phyloP scores from a whole-genome alignment of 2,113 vertebrate species.

The Pogona vitticeps region DNA sequence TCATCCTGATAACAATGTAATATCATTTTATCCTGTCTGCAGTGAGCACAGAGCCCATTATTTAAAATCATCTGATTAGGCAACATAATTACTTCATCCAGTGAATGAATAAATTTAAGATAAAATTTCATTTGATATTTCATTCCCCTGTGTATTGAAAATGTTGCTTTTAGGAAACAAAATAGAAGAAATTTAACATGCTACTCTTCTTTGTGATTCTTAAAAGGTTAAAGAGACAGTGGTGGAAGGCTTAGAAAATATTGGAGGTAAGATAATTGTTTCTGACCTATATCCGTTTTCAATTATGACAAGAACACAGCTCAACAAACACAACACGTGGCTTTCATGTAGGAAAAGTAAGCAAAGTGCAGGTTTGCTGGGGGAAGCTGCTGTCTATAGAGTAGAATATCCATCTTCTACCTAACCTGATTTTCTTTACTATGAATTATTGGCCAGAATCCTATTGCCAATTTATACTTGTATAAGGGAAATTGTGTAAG shows the following conservation, averaged over 20 bases:
- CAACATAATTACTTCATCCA: not conserved
- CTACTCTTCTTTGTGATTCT: constrained; percentile 9
- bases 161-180: not conserved
- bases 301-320: not conserved
- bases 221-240: constrained; percentile 88
- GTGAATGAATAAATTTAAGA: not conserved
- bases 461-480: no score
- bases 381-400: not conserved
- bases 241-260: constrained; percentile 86
- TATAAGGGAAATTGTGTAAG: no score
- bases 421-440: not conserved
- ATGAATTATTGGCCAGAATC: not conserved
- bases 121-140: not conserved
- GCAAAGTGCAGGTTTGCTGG: not conserved
- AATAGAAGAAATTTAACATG: constrained; percentile 43
- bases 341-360: not conserved
- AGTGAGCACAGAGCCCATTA: not conserved
- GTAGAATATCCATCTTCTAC: no score
- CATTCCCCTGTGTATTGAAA: not conserved
- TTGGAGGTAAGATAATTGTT: constrained; percentile 85
- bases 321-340: not conserved
- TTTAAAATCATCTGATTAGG: not conserved
- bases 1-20: no score
- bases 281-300: not conserved
- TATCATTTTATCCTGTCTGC: not conserved